Base-by-base conservation (phyloP, 2,797 vertebrate genomes). In the Sebastolobus alascanus region DNA sequence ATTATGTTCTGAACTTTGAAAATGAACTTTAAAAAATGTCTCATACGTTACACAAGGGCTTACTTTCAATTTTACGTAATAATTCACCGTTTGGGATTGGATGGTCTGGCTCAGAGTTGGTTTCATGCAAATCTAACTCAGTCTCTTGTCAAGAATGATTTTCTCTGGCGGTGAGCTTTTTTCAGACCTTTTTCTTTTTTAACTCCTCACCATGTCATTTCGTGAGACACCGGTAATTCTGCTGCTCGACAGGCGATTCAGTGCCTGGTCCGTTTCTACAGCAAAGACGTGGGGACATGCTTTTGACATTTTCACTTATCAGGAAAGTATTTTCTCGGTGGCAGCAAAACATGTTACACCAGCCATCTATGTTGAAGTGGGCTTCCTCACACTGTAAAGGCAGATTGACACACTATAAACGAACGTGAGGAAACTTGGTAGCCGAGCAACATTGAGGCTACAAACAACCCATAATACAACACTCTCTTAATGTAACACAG, bases 11-110 rank as follows among this genome's bases (percentile, higher is more conserved):
- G 65, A 80, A 67, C 55, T 70, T 74, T 82, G 2, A 67, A 81
- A 67, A 84, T 73, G 54, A 85, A 87, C 66, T 81, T 80, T 63
- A 50, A 71, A 73, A 75, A 83, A 61, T 31, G 20, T 35, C 8
- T 56, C 54, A 70, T 33, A 29, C 55, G 40, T 58, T 65, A 37
- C 58, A 52, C 29, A 65, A 37, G 35, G 43, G 52, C 22, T 46
- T 22, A 5, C 6, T 83, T 67, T 60, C 11, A 56, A 22, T 46
- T 68, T 43, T 9, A 35, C 1, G 2, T 20, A 58, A 18, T 12
- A 58, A 37, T 55, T 63, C 20, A 22, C 4, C 2, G 20, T 46
- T 70, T 35, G 10, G 20, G 27, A 31, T 12, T 29, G 20, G 5
- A 50, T 25, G 6, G 16, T 33, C 9, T 10, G 31, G 11, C 20